These are phyloP conservation scores for Yasuhikotakia modesta DNA, from an alignment of 2,797 vertebrate genomes.

Conservation along the genomic window DNA sequence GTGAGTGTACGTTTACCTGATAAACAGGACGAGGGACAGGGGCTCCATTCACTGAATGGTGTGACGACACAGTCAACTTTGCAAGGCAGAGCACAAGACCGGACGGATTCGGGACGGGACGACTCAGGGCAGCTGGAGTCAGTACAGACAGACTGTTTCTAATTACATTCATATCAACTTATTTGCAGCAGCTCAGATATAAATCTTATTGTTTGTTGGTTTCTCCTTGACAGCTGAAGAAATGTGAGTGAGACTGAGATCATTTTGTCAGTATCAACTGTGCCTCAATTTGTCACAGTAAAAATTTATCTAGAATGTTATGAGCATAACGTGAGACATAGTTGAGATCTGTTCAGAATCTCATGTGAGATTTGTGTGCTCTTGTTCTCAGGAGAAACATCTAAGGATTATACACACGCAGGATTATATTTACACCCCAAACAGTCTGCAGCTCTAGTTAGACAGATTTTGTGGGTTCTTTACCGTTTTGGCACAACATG, in stretches of 20 bases:
- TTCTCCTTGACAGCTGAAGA: not conserved
- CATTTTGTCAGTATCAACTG: too few species aligned
- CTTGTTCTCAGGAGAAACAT: not conserved
- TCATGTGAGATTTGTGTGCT: not conserved
- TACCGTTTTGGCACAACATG: slow-evolving; percentile 81
- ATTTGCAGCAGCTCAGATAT: not conserved
- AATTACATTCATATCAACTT: too few species aligned
- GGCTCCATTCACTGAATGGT: slow-evolving; percentile 83
- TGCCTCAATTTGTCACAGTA: too few species aligned
- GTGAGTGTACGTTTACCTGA: slow-evolving; percentile 75
- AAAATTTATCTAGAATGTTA: too few species aligned
- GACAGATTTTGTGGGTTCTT: not conserved
- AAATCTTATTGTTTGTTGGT: not conserved
- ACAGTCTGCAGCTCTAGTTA: too few species aligned
- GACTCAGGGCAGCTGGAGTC: slow-evolving; percentile 79
- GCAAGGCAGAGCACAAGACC: slow-evolving; percentile 77
- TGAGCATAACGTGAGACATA: too few species aligned
- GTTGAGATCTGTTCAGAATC: too few species aligned
- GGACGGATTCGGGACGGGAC: slow-evolving; percentile 69
- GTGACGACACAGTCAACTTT: slow-evolving; percentile 81
- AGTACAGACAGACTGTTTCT: not conserved
- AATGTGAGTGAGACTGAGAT: not conserved
- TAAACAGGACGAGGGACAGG: slow-evolving; percentile 75
- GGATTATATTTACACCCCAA: not conserved
- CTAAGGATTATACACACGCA: too few species aligned